Base-by-base conservation (phyloP, 2,113 vertebrate genomes). In the Rhombomys opimus region DNA sequence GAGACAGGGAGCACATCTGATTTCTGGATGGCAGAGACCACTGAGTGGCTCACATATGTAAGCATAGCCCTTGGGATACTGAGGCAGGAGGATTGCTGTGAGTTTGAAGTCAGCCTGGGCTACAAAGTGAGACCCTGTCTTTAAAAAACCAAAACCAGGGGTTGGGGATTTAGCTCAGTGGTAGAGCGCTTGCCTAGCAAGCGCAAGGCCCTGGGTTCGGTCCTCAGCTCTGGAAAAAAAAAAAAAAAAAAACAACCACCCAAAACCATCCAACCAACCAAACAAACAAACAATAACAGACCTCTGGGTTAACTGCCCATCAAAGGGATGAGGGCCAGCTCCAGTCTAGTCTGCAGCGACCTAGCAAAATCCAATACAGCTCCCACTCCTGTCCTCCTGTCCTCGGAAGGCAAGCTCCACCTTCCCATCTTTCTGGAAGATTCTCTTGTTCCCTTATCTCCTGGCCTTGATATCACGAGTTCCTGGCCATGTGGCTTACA, bases 361-460 rank as follows among this genome's bases (percentile, higher is more conserved):
- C 11, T 6, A 4, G 38, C 5, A 23, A 32, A 78, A 30, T n/a
- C 46, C 17, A 54, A 7, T 5, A 10, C 63, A 8, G 35, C 65
- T 57, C 52, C 27, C 15, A 2, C 50, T 32, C 20, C 52, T 25
- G 59, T 57, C 59, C 50, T 32, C 20, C 52, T 25, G 59, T 57
- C 59, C 35, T 86, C 13, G 7, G n/a, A 41, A 20, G 41, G 35
- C 63, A 89, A 92, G 59, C 35, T 20, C 23, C 76, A 38, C 72
- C 27, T 32, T n/a, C 81, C 80, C 77, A 23, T 14, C 91, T 77
- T 94, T n/a, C 89, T 80, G 75, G 87, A 32, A 94, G 89, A 20
- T 7, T 63, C 30, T 5, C 8, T 78, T 38, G 38, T 81, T 11
- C 72, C 54, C 46, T 88, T 93, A 95, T 96, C 97, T 92, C 38